Conservation (phyloP, 1,140 invertebrate species). For the Ooceraea biroi region DNA sequence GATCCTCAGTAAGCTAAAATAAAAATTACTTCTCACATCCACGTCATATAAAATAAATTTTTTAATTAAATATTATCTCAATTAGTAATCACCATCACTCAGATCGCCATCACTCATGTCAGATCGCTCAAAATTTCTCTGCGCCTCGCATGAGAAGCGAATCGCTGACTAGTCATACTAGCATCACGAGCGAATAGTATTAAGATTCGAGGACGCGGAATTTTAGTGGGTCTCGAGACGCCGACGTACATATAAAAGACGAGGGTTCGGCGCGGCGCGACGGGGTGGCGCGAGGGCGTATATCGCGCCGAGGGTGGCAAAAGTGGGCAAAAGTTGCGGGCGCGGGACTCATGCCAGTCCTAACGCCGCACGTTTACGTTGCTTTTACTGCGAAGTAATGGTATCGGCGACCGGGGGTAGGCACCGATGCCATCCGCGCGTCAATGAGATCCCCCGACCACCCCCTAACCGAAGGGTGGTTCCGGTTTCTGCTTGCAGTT, state of each 20-base stretch:
- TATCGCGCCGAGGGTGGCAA: not conserved
- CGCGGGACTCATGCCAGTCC: slow-evolving; percentile 22
- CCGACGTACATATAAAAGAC: slow-evolving; percentile 3
- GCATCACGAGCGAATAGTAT: not conserved
- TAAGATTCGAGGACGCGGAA: slow-evolving; percentile 39
- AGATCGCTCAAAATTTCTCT: no score
- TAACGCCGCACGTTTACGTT: slow-evolving; percentile 68
- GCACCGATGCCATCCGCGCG: slow-evolving; percentile 45
- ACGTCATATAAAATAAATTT: not conserved
- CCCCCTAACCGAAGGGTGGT: not conserved
- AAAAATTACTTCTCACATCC: not conserved
- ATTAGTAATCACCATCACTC: no score
- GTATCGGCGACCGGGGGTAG: slow-evolving; percentile 70
- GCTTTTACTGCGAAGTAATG: slow-evolving; percentile 73
- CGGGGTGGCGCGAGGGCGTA: not conserved
- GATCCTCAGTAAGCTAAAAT: slow-evolving; percentile 3
- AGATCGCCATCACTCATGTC: no score
- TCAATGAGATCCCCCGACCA: slow-evolving; percentile 20
- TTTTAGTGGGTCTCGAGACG: slow-evolving; percentile 10
- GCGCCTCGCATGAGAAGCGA: not conserved
- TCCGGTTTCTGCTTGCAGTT: slow-evolving; percentile 46
- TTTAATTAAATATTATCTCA: not conserved
- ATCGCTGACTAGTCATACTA: not conserved
- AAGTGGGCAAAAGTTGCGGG: not conserved
- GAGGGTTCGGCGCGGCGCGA: not conserved